Conservation (phyloP, 2,888 invertebrate genomes). For the Crematogaster levior region DNA sequence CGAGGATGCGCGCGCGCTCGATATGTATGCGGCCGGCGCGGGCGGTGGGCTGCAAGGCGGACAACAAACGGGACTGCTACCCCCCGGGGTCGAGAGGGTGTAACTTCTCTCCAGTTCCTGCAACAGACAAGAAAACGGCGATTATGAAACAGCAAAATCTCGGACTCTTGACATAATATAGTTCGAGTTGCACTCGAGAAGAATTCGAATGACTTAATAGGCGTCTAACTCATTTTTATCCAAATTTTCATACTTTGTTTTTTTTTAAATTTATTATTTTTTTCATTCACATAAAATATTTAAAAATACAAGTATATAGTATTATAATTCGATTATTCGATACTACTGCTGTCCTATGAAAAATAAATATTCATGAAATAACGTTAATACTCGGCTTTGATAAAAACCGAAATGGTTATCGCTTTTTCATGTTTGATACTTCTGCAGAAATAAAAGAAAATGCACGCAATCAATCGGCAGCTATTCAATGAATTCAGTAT, state of each 20-base stretch:
- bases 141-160: slow-evolving; percentile 30
- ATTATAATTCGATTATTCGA: no score
- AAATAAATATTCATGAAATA: no score
- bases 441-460: no score
- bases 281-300: background rate
- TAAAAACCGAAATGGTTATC: no score
- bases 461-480: no score
- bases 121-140: slow-evolving; percentile 59
- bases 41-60: slow-evolving; percentile 83
- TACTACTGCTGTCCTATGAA: no score
- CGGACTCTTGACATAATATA: background rate
- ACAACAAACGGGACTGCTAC: slow-evolving; percentile 80
- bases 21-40: slow-evolving; percentile 84
- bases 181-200: background rate
- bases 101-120: slow-evolving; percentile 82
- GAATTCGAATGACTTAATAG: background rate
- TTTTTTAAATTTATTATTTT: background rate
- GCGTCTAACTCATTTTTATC: background rate
- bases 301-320: no score
- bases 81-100: slow-evolving; percentile 81
- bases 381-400: no score
- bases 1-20: slow-evolving; percentile 83
- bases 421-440: no score
- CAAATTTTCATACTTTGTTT: background rate
- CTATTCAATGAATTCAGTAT: no score